phyloP scores from a whole-genome alignment of 2,113 vertebrate genomes.

The Trematomus loennbergii region DNA sequence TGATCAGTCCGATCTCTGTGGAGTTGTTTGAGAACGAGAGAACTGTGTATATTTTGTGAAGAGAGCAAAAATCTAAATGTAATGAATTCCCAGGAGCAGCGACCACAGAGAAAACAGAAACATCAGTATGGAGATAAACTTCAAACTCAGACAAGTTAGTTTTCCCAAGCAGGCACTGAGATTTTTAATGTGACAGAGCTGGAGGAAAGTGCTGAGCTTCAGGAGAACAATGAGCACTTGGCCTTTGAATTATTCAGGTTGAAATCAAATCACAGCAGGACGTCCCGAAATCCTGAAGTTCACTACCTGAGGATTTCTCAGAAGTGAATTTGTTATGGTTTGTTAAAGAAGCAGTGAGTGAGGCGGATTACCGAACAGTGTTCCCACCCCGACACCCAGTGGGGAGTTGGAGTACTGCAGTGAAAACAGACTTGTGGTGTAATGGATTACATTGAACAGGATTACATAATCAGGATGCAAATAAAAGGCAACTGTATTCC shows the following conservation, averaged over 20 bases:
- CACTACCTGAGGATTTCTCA: slow-evolving; percentile 24
- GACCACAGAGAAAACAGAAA: not conserved
- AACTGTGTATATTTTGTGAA: no score
- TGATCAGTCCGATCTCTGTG: no score
- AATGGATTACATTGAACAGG: no score
- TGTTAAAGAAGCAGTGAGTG: not conserved
- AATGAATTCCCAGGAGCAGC: not conserved
- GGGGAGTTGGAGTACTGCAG: slow-evolving; percentile 28
- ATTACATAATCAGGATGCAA: no score
- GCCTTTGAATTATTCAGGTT: slow-evolving; percentile 25
- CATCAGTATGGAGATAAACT: not conserved
- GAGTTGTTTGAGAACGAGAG: no score
- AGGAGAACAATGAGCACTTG: slow-evolving; percentile 8
- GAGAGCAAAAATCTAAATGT: not conserved
- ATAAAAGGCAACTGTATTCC: no score
- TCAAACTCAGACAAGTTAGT: slow-evolving; percentile 9
- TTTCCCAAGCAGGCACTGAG: slow-evolving; percentile 1
- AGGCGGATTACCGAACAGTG: not conserved
- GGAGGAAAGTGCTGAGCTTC: slow-evolving; percentile 21
- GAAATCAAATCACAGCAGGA: slow-evolving; percentile 22
- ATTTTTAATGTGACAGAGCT: not conserved
- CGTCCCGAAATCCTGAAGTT: slow-evolving; percentile 5
- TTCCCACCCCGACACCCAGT: slow-evolving; percentile 63
- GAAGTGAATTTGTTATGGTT: slow-evolving; percentile 1
- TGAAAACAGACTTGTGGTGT: no score